Evolutionary conservation across 2,888 invertebrate species (phyloP).

Genomic region (Nomada goodeniana): DNA sequence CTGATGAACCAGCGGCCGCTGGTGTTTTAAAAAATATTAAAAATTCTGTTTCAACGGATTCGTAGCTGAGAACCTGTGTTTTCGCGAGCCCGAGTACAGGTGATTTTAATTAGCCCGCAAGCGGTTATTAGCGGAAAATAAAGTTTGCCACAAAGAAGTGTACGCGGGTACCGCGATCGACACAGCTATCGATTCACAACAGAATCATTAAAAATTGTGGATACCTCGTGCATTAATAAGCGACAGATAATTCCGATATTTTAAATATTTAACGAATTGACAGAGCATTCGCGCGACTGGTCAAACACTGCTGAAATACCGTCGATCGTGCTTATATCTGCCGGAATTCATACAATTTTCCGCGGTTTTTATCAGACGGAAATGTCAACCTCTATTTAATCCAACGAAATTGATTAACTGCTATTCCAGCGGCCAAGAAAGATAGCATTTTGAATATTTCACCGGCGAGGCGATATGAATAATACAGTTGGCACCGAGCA

Average conservation of each 20-base stretch:
- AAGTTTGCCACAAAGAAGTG: neutral
- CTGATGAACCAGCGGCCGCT: neutral
- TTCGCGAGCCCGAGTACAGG: neutral
- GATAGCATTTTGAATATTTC: too few species aligned
- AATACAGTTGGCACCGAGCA: too few species aligned
- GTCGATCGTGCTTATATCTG: neutral
- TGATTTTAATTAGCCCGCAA: conserved; percentile 6
- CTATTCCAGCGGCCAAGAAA: too few species aligned
- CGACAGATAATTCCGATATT: neutral
- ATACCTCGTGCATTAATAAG: neutral
- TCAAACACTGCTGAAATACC: neutral
- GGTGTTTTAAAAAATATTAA: neutral
- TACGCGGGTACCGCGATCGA: too few species aligned
- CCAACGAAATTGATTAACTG: too few species aligned
- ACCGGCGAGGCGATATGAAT: too few species aligned
- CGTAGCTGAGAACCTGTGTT: neutral
- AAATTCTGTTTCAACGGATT: neutral
- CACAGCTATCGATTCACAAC: too few species aligned
- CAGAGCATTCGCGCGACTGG: neutral
- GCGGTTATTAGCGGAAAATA: neutral
- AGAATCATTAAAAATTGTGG: too few species aligned
- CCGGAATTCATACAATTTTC: neutral
- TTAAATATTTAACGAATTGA: neutral
- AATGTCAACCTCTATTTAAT: neutral
- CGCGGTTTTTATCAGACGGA: neutral